Evolutionary conservation across 2,113 vertebrate species (phyloP).

Genomic region (Tyrannus savana): DNA sequence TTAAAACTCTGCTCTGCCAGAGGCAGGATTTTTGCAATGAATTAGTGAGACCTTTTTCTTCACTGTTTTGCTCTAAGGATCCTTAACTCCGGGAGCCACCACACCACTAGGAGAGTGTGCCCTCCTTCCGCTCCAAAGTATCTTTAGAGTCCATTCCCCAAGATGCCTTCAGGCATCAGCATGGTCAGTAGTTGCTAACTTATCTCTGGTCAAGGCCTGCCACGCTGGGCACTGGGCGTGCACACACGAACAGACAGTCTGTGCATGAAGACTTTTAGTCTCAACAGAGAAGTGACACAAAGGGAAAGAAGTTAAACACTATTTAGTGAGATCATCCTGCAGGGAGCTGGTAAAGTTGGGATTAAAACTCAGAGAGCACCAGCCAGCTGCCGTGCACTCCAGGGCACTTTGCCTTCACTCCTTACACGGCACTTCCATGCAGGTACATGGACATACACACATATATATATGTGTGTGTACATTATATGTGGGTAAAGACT

Average conservation of each 20-base stretch:
- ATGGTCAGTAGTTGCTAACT: not conserved
- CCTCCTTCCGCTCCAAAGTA: not conserved
- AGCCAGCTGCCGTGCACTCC: not conserved
- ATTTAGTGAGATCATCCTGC: not conserved
- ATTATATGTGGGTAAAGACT: not conserved
- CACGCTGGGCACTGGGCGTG: not conserved
- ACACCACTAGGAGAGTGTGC: not conserved
- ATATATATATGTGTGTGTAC: fast-evolving
- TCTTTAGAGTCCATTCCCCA: not conserved
- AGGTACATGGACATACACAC: fast-evolving
- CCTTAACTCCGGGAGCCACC: not conserved
- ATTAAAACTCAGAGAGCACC: not conserved
- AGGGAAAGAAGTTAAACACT: not conserved
- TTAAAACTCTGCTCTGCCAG: not conserved
- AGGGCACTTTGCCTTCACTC: not conserved
- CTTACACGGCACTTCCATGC: not conserved
- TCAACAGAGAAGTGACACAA: not conserved
- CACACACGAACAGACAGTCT: not conserved
- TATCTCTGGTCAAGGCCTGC: not conserved
- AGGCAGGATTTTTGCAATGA: not conserved
- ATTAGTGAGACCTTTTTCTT: not conserved
- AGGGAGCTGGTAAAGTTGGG: not conserved
- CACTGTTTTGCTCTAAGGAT: not conserved
- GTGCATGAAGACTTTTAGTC: not conserved
- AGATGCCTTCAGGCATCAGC: not conserved